These are phyloP conservation scores for Neotragus pygmaeus DNA, from an alignment of 2,113 vertebrate genomes.

Conservation along the genomic window DNA sequence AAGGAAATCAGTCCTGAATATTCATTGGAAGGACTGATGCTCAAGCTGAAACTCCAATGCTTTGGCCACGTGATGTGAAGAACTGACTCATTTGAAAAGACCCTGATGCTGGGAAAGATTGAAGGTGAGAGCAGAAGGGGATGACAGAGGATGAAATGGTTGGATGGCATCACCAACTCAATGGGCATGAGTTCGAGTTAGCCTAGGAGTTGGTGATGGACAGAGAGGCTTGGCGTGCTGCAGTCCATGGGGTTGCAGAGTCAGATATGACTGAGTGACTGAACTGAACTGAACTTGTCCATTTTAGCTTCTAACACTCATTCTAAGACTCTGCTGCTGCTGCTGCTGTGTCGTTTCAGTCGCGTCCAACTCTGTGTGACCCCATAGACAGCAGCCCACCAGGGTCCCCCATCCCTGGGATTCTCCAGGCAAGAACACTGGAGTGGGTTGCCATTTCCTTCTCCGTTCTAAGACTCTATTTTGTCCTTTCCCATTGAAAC, in stretches of 20 bases:
- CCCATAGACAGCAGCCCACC: no score
- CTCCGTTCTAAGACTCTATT: fast-evolving
- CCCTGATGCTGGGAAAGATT: not conserved
- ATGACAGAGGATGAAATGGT: not conserved
- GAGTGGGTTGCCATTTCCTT: no score
- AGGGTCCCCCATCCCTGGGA: no score
- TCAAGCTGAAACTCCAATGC: not conserved
- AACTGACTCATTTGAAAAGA: not conserved
- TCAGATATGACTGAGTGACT: fast-evolving
- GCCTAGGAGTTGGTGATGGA: not conserved
- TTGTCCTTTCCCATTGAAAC: not conserved
- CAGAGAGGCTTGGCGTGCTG: not conserved
- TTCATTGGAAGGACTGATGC: not conserved
- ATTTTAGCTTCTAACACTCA: not conserved
- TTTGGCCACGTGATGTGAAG: not conserved
- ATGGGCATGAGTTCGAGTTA: not conserved
- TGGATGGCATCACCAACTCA: not conserved
- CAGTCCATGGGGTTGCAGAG: fast-evolving
- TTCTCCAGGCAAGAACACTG: no score
- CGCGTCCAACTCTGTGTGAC: no score
- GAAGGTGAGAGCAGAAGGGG: not conserved
- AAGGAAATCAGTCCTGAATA: not conserved
- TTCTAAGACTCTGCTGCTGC: not conserved
- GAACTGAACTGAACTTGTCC: not conserved
- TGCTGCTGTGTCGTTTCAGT: no score